Percentiles rank a stretch among this genome's conserved stretches.
These are phyloP conservation scores for Alsophila aescularia DNA, from an alignment of 2,888 invertebrate genomes.

Conservation along the genomic window DNA sequence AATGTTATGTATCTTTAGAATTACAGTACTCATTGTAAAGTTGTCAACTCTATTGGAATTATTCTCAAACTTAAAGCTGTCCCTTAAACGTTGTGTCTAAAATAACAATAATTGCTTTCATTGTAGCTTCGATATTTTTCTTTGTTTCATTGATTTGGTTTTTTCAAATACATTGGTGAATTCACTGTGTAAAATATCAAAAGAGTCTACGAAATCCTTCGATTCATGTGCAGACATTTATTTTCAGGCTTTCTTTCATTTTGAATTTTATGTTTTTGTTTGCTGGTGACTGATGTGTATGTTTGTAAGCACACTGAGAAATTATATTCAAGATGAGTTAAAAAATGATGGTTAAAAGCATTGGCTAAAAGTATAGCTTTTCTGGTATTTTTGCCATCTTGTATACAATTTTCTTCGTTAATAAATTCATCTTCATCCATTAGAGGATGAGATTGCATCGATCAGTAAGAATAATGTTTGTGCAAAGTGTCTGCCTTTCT, in stretches of 20 bases:
- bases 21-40: background rate
- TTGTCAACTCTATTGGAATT: background rate
- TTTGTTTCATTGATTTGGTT: constrained; percentile 16
- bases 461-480: constrained; percentile 74
- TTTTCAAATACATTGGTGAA: constrained; percentile 17
- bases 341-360: too few species aligned
- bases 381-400: constrained; percentile 10
- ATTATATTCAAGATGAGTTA: constrained; percentile 17
- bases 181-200: constrained; percentile 16
- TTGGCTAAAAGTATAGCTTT: background rate
- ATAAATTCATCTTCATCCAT: constrained; percentile 50
- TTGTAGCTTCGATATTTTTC: constrained; percentile 68
- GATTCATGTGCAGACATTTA: constrained; percentile 33
- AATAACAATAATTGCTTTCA: constrained; percentile 70
- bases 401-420: constrained; percentile 52
- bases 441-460: constrained; percentile 57
- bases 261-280: constrained; percentile 41
- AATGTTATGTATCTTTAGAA: background rate
- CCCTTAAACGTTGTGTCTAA: constrained; percentile 19
- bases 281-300: constrained; percentile 53
- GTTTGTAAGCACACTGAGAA: constrained; percentile 40
- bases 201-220: constrained; percentile 1
- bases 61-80: constrained; percentile 3
- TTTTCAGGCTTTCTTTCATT: constrained; percentile 59
- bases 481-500: constrained; percentile 83